A percentile compares a stretch with the other conserved stretches of the same genome.
Evolutionary conservation across 2,888 invertebrate genomes (phyloP).

Genomic region (Antitype chi): DNA sequence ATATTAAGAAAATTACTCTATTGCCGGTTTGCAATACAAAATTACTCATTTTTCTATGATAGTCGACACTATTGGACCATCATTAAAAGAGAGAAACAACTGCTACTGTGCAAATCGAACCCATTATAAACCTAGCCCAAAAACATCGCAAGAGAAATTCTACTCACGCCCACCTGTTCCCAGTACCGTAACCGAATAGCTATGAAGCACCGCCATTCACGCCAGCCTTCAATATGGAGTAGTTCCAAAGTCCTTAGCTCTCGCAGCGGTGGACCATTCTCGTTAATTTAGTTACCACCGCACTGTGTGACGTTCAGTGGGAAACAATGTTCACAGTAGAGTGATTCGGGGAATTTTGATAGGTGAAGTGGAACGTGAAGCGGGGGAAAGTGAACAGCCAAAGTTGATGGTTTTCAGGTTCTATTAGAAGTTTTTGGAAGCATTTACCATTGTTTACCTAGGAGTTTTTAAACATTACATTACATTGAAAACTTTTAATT

Average conservation of each 20-base stretch:
- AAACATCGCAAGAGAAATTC: neutral
- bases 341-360: neutral
- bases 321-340: conserved; percentile 6
- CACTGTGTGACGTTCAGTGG: neutral
- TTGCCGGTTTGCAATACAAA: too few relatives aligned
- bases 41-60: too few relatives aligned
- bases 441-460: neutral
- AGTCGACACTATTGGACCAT: too few relatives aligned
- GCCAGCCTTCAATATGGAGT: neutral
- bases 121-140: neutral
- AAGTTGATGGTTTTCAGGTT: neutral
- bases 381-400: neutral
- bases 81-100: too few relatives aligned
- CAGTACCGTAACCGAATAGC: neutral
- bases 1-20: too few relatives aligned
- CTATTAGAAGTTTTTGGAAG: neutral
- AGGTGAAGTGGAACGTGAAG: neutral
- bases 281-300: conserved; percentile 19
- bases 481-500: too few relatives aligned
- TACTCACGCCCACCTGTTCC: neutral
- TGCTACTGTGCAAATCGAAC: too few relatives aligned
- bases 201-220: neutral
- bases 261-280: neutral
- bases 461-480: neutral
- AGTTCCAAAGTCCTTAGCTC: conserved; percentile 1